Conservation (phyloP, 2,113 vertebrate genomes). For the Oceanodroma tethys region DNA sequence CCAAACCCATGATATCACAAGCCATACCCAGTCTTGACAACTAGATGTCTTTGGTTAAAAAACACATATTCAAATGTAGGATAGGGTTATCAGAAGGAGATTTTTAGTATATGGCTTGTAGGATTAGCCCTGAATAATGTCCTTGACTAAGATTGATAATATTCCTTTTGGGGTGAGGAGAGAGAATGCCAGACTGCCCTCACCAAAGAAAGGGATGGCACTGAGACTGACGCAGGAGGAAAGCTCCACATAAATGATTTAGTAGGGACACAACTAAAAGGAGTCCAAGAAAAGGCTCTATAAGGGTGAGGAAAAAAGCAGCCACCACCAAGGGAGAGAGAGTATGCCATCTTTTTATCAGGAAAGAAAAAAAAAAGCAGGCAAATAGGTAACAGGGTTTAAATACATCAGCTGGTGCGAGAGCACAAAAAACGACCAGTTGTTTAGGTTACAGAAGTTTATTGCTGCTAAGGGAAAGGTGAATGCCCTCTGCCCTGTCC, state of each 20-base stretch:
- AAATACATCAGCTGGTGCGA: neutral
- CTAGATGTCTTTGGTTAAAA: neutral
- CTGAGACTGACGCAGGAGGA: neutral
- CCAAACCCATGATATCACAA: neutral
- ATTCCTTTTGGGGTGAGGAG: neutral
- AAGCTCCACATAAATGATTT: neutral
- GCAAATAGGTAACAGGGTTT: neutral
- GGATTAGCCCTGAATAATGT: neutral
- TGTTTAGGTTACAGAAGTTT: neutral
- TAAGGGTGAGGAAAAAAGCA: neutral
- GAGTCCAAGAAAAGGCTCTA: neutral
- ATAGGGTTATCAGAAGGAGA: neutral
- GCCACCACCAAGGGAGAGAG: neutral
- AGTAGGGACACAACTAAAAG: neutral
- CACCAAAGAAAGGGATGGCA: neutral
- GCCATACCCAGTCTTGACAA: neutral
- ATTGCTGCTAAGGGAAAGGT: neutral
- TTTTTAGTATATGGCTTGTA: neutral
- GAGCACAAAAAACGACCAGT: neutral
- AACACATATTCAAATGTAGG: neutral
- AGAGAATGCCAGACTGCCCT: neutral
- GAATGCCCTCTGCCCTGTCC: neutral
- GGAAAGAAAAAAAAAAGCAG: neutral
- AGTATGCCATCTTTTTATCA: neutral
- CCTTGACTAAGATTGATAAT: neutral